A percentile compares a stretch with the other conserved stretches of the same genome.
These are phyloP conservation scores for Nomada flava DNA, from an alignment of 2,888 invertebrate genomes.

Conservation along the genomic window DNA sequence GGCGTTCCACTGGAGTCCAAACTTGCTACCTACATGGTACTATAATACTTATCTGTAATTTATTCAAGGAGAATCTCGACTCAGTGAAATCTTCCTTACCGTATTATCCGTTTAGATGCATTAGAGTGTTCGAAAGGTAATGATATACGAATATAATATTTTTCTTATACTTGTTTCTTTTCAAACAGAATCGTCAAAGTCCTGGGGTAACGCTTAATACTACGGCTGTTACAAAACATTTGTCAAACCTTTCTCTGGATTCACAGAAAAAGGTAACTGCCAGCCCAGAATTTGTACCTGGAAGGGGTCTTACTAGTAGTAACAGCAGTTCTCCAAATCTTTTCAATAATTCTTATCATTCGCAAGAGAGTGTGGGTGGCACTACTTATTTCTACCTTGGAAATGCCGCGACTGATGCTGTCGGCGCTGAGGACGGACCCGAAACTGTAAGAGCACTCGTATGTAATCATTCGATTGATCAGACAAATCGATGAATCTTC, in stretches of 20 bases:
- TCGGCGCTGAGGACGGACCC: slow-evolving; percentile 77
- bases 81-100: slow-evolving; percentile 25
- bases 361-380: slow-evolving; percentile 95
- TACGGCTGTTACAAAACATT: slow-evolving; percentile 81
- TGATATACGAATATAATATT: background rate
- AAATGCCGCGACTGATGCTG: slow-evolving; percentile 77
- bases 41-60: slow-evolving; percentile 33
- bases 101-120: slow-evolving; percentile 9
- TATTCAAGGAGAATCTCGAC: slow-evolving; percentile 30
- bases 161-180: slow-evolving; percentile 55
- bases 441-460: slow-evolving; percentile 74
- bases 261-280: slow-evolving; percentile 79
- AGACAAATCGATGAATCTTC: background rate
- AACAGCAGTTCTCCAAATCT: slow-evolving; percentile 82
- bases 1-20: slow-evolving; percentile 94
- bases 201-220: slow-evolving; percentile 76
- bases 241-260: slow-evolving; percentile 82
- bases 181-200: slow-evolving; percentile 81
- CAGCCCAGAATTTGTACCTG: slow-evolving; percentile 81
- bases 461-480: background rate
- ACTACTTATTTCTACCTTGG: slow-evolving; percentile 97
- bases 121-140: background rate
- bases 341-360: slow-evolving; percentile 82
- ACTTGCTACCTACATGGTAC: slow-evolving; percentile 93
- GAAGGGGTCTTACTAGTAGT: slow-evolving; percentile 79